Evolutionary conservation across 2,888 invertebrate species (phyloP).

Genomic region (Melinaea menophilus): DNA sequence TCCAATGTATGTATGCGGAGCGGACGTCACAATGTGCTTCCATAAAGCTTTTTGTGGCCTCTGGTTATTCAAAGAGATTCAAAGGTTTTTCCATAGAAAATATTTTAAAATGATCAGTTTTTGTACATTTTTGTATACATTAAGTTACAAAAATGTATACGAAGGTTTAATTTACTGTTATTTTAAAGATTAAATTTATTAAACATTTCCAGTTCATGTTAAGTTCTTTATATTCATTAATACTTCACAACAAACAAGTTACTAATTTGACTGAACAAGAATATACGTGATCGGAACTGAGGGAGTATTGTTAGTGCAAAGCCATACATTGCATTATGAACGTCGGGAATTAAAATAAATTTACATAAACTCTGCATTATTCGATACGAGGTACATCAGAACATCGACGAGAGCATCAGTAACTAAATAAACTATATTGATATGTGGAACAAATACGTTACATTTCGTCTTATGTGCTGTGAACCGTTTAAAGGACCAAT

Average conservation of each 20-base stretch:
- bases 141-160: too few species aligned
- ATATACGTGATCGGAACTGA: neutral
- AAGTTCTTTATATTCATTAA: too few species aligned
- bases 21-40: slow-evolving; percentile 39
- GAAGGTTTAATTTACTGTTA: too few species aligned
- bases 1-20: slow-evolving; percentile 36
- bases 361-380: slow-evolving; percentile 1
- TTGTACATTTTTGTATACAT: neutral
- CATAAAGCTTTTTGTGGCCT: slow-evolving; percentile 46
- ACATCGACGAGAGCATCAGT: neutral
- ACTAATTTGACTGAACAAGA: neutral
- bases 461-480: too few species aligned
- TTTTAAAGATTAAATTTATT: too few species aligned
- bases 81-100: slow-evolving; percentile 28
- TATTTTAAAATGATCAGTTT: slow-evolving; percentile 9
- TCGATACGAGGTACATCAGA: neutral
- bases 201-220: too few species aligned
- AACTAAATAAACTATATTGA: neutral
- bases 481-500: too few species aligned
- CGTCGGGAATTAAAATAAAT: neutral
- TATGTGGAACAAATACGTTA: too few species aligned
- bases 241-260: too few species aligned
- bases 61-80: slow-evolving; percentile 36
- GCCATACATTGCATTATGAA: neutral
- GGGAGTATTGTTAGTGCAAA: neutral